Evolutionary conservation across 2,113 vertebrate species (phyloP).

Genomic region (Anseranas semipalmata): DNA sequence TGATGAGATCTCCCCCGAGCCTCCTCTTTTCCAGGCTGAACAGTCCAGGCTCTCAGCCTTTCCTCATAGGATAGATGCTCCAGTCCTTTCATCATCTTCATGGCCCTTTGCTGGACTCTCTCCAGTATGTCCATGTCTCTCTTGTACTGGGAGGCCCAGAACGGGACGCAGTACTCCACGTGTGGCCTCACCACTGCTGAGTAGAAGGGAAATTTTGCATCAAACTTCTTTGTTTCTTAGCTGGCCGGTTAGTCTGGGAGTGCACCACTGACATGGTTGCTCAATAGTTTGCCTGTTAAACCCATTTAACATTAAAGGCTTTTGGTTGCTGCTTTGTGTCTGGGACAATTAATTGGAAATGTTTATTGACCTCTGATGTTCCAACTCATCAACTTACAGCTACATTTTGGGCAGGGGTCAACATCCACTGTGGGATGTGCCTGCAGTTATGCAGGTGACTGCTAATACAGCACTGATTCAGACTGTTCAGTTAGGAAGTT

Average conservation of each 20-base stretch:
- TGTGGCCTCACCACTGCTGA: background rate
- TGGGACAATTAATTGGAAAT: background rate
- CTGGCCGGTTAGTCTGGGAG: background rate
- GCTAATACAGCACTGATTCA: background rate
- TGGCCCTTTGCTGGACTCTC: background rate
- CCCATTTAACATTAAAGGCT: background rate
- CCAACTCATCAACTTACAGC: background rate
- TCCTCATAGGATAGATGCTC: background rate
- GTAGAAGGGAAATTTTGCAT: background rate
- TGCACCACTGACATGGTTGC: background rate
- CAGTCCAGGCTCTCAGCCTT: background rate
- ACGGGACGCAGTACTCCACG: background rate
- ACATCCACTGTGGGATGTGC: background rate
- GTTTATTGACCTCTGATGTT: background rate
- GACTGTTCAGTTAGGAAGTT: background rate
- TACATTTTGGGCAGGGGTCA: background rate
- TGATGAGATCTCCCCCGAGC: background rate
- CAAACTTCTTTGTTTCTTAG: background rate
- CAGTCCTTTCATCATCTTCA: background rate
- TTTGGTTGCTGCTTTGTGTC: background rate
- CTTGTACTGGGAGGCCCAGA: background rate
- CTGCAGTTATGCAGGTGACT: background rate
- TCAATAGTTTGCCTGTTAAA: background rate
- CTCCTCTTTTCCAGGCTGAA: background rate
- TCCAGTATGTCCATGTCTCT: background rate